Base-by-base conservation (phyloP, 2,113 vertebrate species). In the Pseudorasbora parva region DNA sequence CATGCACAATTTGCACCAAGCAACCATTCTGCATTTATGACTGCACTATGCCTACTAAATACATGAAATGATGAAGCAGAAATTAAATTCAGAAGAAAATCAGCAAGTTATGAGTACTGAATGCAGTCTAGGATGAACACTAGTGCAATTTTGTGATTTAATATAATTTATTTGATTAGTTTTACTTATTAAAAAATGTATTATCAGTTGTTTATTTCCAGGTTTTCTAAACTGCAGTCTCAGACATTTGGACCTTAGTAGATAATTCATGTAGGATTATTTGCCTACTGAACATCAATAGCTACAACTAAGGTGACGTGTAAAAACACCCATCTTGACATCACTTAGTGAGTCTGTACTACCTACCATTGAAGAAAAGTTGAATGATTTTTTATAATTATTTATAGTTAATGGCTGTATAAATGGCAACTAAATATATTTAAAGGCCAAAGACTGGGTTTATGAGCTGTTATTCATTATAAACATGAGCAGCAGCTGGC, bases 81-180 rank as follows among this genome's bases (percentile, higher is more conserved):
- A 41, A 77, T 77, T 11, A 33, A 57, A 77, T 77, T 30, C 6
- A 77, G 51, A 59, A 57, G 11, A 71, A 77, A 76, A 57, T n/a
- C 19, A 37, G 10, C 5, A 76, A 37, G 51, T 41, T 57, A 57
- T 37, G 27, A 77, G 1, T 3, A 23, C 37, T 23, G 21, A 43
- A 11, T 71, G 41, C 37, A 45, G 41, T n/a, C 37, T 71, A 14
- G 14, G 2, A 45, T 14, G n/a, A 21, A 64, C 64, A 21, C 9
- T 41, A 41, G 64, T 41, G 64, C 64, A 23, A 23, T 45, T 71
- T 71, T 45, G 68, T 23, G 2, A 71, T 71, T 45, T 45, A 45
- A 72, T 72, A 12, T n/a, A n/a, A n/a, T 72, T 8, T 15, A 43
- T 45, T 45, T 12, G 11, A 47, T 47, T 47, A 47, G 30, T 17